Base-by-base conservation (phyloP, 2,797 vertebrate genomes). In the Anguilla anguilla region DNA sequence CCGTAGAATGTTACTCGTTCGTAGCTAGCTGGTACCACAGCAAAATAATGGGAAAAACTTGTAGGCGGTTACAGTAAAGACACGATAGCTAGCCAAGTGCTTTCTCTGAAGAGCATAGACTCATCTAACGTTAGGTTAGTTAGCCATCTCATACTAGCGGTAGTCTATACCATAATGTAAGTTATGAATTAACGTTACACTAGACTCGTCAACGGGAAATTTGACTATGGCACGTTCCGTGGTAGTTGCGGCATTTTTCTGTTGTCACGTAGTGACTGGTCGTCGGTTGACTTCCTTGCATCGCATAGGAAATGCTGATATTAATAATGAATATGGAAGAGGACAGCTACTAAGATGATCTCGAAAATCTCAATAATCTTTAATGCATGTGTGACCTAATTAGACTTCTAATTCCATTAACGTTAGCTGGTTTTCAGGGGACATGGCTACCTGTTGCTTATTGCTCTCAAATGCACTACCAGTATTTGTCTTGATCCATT, bases 361-460 rank as follows among this genome's bases (percentile, higher is more conserved):
- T 85, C 46, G 95, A 94, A 94, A 93, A 93, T 87, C 88, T 92
- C 92, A 90, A 74, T 91, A 82, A 79, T 92, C 89, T 90, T 92
- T 91, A 95, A 94, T 89, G 87, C 92, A 91, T 91, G 92, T 90
- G 87, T 96, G 92, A 93, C 92, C 95, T 93, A 93, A 94, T 92
- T 91, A 93, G 87, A 90, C 90, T 72, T 90, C 31, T 92, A 93
- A 92, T 92, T 93, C 94, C 91, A 93, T 90, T 86, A 57, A 57
- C 17, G 55, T 57, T 67, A 77, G 88, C 2, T 84, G 89, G 88
- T 93, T 90, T 89, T 88, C 69, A 90, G 88, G 79, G 86, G 85
- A 51, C 39, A 86, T 81, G 22, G 19, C 7, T 64, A 28, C 89
- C 72, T 86, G 49, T 55, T 85, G 43, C 83, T 79, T 77, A 90